Base-by-base conservation (phyloP, 1,140 invertebrate genomes). In the Lepidurus arcticus region DNA sequence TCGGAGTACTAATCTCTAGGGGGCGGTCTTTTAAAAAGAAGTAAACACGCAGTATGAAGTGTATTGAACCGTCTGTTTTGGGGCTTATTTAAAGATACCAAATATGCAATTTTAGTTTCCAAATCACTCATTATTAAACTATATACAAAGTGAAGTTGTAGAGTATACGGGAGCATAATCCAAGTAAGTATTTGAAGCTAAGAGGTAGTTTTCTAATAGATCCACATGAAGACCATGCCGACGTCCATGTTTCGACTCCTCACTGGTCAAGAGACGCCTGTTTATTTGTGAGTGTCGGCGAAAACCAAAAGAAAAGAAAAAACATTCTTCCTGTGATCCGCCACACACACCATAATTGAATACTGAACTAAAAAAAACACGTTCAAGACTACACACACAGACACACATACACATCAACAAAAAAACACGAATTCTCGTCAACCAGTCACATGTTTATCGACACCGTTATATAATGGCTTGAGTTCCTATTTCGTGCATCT, bases 221-320 rank as follows among this genome's bases (percentile, higher is more conserved):
- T 99, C 83, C 89, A 98, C 80, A 99, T 99, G 97, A 99, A 98
- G 87, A 99, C 98, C 76, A 99, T 99, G 98, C 98, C 98, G 80
- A 99, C 98, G 79, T 99, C 98, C 76, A 99, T 99, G 94, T 99
- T 98, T 88, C 91, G 97, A 83, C 88, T 99, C 84, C 88, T 99
- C 83, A 99, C 98, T 79, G 98, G 98, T 78, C 98, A 99, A 88
- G 98, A 99, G 88, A 96, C 95, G 84, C 98, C 98, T 82, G 94
- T 98, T 86, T 99, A 98, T 87, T 98, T 99, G 81, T 91, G 83
- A 87, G 34, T 34, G 76, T n/a, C 53, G 34, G 53, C 53, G 53
- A 65, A 65, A 65, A 13, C 13, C 9, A 65, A 65, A 65, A 65
- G 53, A 65, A 65, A 65, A 65, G 21, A 65, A 65, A 21, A 65